A percentile compares a stretch with the other conserved stretches of the same genome.
Conservation (phyloP, 2,888 invertebrate species). For the Macropis europaea region DNA sequence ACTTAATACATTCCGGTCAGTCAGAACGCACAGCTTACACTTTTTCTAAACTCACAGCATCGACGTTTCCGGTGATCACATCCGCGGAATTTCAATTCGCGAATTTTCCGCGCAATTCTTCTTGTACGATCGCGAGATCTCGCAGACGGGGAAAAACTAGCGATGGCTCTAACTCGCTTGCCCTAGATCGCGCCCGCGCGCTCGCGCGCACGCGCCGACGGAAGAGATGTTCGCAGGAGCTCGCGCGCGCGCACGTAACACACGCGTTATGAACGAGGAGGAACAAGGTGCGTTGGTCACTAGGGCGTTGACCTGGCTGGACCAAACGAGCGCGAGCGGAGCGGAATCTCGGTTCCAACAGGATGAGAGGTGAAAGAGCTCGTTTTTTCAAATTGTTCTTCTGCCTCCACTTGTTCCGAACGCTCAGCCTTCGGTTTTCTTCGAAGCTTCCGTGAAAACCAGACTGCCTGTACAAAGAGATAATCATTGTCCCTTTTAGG, state of each 20-base stretch:
- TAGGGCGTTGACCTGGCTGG: slow-evolving; percentile 78
- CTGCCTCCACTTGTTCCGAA: slow-evolving; percentile 11
- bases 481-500: no score
- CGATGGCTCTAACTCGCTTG: slow-evolving; percentile 52
- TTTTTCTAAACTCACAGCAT: no score
- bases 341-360: slow-evolving; percentile 55
- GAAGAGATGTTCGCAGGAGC: not conserved
- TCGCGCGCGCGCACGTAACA: slow-evolving; percentile 32
- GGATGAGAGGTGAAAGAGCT: slow-evolving; percentile 42
- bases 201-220: slow-evolving; percentile 20
- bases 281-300: slow-evolving; percentile 78
- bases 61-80: no score
- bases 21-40: no score
- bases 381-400: slow-evolving; percentile 39
- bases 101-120: no score
- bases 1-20: no score
- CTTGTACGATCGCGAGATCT: slow-evolving; percentile 39
- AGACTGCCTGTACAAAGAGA: no score
- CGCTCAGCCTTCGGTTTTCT: not conserved
- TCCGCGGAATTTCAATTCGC: slow-evolving; percentile 13
- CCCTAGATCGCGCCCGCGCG: slow-evolving; percentile 58
- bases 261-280: slow-evolving; percentile 63
- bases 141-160: slow-evolving; percentile 57
- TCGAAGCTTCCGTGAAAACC: not conserved
- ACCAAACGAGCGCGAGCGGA: slow-evolving; percentile 73